These are phyloP conservation scores for Tridacna crocea DNA, from an alignment of 2,888 invertebrate species.

Conservation along the genomic window DNA sequence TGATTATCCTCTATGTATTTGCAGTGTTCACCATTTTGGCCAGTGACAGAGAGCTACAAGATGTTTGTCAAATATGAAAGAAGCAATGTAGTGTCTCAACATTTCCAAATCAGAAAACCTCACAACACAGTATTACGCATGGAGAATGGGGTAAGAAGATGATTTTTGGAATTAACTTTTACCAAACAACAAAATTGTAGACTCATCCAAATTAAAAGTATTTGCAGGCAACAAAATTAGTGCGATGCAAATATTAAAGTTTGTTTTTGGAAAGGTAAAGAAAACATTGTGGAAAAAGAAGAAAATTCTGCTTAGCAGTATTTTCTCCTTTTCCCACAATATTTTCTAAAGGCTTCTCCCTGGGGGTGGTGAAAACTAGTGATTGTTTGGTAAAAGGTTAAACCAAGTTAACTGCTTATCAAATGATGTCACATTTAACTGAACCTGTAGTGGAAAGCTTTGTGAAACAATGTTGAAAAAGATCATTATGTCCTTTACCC, in stretches of 20 bases:
- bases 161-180: background rate
- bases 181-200: too few relatives aligned
- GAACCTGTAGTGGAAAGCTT: background rate
- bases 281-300: too few relatives aligned
- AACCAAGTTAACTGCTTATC: background rate
- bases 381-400: too few relatives aligned
- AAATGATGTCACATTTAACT: background rate
- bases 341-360: too few relatives aligned
- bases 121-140: constrained; percentile 91
- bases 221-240: too few relatives aligned
- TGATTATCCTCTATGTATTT: too few relatives aligned
- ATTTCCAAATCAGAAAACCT: constrained; percentile 89
- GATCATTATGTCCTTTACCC: background rate
- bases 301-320: too few relatives aligned
- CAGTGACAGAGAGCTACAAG: constrained; percentile 91
- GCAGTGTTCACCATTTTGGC: constrained; percentile 90
- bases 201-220: too few relatives aligned
- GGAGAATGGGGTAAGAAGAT: constrained; percentile 90
- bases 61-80: constrained; percentile 92
- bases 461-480: background rate
- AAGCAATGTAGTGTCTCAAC: constrained; percentile 90
- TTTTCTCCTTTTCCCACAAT: too few relatives aligned
- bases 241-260: too few relatives aligned
- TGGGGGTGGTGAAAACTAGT: too few relatives aligned
- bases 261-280: too few relatives aligned